A percentile compares a stretch with the other conserved stretches of the same genome.
These are phyloP conservation scores for Leptoteleia sp. DNA, from an alignment of 1,140 invertebrate species.

Conservation along the genomic window DNA sequence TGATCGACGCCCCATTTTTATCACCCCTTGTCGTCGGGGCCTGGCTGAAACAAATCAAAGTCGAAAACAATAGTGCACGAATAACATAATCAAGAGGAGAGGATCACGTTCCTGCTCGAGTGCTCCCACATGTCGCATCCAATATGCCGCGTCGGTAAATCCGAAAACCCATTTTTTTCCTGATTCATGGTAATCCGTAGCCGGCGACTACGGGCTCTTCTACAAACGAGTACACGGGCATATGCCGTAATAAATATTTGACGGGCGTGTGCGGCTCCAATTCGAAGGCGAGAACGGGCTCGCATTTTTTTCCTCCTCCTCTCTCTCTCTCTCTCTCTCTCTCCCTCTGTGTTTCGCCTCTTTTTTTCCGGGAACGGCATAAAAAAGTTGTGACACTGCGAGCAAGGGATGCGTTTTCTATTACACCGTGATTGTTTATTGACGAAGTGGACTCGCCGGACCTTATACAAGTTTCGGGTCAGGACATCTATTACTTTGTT, in stretches of 20 bases:
- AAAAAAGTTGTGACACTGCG: conserved; percentile 36
- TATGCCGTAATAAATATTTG: conserved; percentile 77
- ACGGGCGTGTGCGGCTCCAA: conserved; percentile 64
- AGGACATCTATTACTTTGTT: conserved; percentile 81
- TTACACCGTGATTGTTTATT: conserved; percentile 81
- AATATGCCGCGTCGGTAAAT: conserved; percentile 68
- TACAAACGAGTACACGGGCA: conserved; percentile 54
- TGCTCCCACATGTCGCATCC: conserved; percentile 68
- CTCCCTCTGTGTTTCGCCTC: too few relatives aligned
- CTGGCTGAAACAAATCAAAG: conserved; percentile 62
- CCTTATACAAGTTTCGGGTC: conserved; percentile 67
- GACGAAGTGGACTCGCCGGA: conserved; percentile 79
- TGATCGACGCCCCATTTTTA: conserved; percentile 46
- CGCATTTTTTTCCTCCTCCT: conserved; percentile 45
- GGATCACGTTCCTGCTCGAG: conserved; percentile 66
- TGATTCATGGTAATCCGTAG: conserved; percentile 73
- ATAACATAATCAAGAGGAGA: conserved; percentile 63
- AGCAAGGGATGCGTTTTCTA: conserved; percentile 70
- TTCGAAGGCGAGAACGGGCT: conserved; percentile 53
- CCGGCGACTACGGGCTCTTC: conserved; percentile 47
- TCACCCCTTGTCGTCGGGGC: conserved; percentile 10
- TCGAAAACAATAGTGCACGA: conserved; percentile 65
- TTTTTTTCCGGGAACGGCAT: conserved; percentile 13
- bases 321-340: too few relatives aligned
- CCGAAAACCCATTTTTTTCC: conserved; percentile 73